Percentiles rank a stretch among this genome's conserved stretches.
These are phyloP conservation scores for Equus przewalskii DNA, from an alignment of 2,113 vertebrate genomes.

Conservation along the genomic window DNA sequence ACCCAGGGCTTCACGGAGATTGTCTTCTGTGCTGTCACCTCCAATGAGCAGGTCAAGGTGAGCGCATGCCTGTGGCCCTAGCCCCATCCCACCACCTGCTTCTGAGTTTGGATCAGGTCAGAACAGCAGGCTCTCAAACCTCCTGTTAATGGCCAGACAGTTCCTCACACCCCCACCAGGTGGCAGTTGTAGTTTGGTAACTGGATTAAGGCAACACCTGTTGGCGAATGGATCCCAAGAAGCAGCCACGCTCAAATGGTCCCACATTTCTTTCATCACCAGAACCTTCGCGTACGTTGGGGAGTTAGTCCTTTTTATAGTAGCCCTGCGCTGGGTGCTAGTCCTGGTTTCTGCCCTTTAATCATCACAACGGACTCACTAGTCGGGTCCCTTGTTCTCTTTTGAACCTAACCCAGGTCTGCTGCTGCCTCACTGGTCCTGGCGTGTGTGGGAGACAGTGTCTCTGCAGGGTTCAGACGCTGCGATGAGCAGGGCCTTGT, in stretches of 20 bases:
- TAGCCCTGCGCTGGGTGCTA: too few relatives aligned
- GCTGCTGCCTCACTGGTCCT: background rate
- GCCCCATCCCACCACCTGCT: background rate
- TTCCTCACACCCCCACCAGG: constrained; percentile 49
- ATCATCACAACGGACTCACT: background rate
- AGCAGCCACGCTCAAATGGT: background rate
- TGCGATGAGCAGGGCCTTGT: background rate
- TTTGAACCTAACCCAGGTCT: background rate
- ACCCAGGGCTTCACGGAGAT: constrained; percentile 99
- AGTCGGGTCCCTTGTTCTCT: background rate
- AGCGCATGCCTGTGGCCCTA: fast-evolving
- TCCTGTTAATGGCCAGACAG: background rate
- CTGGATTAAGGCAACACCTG: background rate
- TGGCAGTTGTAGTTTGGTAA: background rate
- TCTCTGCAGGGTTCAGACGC: background rate
- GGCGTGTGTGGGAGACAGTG: background rate
- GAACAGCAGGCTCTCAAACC: background rate
- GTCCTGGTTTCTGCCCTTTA: background rate
- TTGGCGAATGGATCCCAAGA: background rate
- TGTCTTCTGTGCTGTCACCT: constrained; percentile 98
- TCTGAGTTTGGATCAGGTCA: background rate
- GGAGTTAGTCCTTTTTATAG: background rate
- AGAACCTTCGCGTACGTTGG: background rate
- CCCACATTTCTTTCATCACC: background rate
- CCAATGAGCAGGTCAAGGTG: constrained; percentile 99